Percentiles rank a stretch among this genome's conserved stretches.
Evolutionary conservation across 1,140 invertebrate genomes (phyloP).

Genomic region (Diachasma alloeum): DNA sequence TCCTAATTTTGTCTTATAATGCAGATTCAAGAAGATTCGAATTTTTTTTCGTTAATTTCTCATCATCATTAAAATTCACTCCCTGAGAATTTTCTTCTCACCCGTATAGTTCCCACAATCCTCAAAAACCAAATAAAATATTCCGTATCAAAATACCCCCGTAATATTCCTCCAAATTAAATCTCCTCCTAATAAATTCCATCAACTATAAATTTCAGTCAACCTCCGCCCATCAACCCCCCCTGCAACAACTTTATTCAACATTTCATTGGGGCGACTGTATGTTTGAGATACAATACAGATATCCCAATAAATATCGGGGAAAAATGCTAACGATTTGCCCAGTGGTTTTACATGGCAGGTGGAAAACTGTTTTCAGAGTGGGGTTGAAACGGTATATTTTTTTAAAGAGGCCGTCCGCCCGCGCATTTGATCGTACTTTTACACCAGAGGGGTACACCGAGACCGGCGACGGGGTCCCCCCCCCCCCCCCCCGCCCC

Average conservation of each 20-base stretch:
- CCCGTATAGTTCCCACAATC: too few species aligned
- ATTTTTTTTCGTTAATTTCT: too few species aligned
- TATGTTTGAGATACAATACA: constrained; percentile 5
- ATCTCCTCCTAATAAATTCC: too few species aligned
- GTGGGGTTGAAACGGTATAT: constrained; percentile 1
- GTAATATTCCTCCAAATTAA: too few species aligned
- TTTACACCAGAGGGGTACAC: background rate
- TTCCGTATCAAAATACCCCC: too few species aligned
- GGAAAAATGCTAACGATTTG: constrained; percentile 34
- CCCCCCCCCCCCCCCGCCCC: constrained; percentile 20
- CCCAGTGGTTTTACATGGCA: constrained; percentile 18
- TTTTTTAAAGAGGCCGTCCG: background rate
- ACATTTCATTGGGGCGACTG: background rate
- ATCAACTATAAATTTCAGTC: background rate
- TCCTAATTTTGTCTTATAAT: too few species aligned
- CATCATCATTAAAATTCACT: too few species aligned
- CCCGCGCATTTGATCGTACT: background rate
- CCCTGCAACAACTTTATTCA: too few species aligned
- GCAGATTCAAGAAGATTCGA: too few species aligned
- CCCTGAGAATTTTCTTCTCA: too few species aligned
- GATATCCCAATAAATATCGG: constrained; percentile 31
- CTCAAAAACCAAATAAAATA: too few species aligned
- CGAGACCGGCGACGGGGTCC: background rate
- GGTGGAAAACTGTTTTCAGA: constrained; percentile 24
- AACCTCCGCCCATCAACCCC: background rate